Evolutionary conservation across 2,888 invertebrate genomes (phyloP).

Genomic region (Macrophya annulata): DNA sequence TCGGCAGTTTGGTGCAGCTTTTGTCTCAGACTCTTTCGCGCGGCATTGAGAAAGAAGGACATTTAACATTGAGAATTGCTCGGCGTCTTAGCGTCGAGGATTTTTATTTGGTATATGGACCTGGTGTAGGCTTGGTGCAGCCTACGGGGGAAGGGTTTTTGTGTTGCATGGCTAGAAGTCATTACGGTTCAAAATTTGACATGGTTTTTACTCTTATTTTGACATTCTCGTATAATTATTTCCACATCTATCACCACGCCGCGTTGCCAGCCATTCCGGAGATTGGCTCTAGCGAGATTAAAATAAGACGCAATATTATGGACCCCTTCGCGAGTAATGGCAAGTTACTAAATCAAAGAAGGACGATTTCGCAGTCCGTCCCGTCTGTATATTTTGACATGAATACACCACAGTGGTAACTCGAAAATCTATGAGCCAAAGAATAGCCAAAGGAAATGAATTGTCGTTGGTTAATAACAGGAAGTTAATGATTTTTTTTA

Average conservation of each 20-base stretch:
- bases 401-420: neutral
- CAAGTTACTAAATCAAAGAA: constrained; percentile 18
- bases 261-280: constrained; percentile 65
- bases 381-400: neutral
- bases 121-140: constrained; percentile 11
- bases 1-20: constrained; percentile 19
- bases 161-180: constrained; percentile 76
- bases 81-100: constrained; percentile 24
- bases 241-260: constrained; percentile 77
- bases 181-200: constrained; percentile 77
- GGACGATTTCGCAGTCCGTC: neutral
- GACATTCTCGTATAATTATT: constrained; percentile 78
- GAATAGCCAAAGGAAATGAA: neutral
- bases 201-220: constrained; percentile 77
- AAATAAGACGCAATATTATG: constrained; percentile 70
- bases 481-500: neutral
- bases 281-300: constrained; percentile 71
- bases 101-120: constrained; percentile 34
- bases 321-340: constrained; percentile 27
- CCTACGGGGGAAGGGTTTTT: constrained; percentile 60
- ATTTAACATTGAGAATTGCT: constrained; percentile 19
- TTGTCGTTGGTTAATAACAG: constrained; percentile 20
- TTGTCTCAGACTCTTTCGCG: constrained; percentile 46
- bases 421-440: neutral
- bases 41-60: constrained; percentile 14